Evolutionary conservation across 1,140 invertebrate genomes (phyloP).

Genomic region (Procambarus virginalis): DNA sequence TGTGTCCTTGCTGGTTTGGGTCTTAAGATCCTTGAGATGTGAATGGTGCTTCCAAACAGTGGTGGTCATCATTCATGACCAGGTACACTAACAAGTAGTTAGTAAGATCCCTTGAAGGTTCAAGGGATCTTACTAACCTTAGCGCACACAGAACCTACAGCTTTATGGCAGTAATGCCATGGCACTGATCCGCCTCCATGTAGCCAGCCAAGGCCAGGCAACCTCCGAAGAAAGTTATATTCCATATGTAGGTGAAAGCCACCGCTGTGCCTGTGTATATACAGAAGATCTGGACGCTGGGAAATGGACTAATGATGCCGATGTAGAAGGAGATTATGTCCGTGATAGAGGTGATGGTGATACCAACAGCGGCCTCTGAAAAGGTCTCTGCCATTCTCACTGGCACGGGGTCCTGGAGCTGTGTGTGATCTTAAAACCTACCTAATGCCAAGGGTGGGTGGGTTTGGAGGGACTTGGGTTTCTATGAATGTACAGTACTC

Average conservation of each 20-base stretch:
- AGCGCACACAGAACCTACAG: too few relatives aligned
- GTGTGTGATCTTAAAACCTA: conserved; percentile 77
- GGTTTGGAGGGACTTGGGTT: too few relatives aligned
- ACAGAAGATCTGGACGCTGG: conserved; percentile 96
- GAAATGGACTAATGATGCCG: conserved; percentile 94
- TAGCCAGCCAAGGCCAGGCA: conserved; percentile 94
- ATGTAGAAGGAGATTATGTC: conserved; percentile 97
- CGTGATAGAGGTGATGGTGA: conserved; percentile 98
- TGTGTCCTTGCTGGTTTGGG: too few relatives aligned
- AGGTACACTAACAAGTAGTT: too few relatives aligned
- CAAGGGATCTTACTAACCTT: too few relatives aligned
- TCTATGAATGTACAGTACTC: too few relatives aligned
- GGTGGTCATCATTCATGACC: too few relatives aligned
- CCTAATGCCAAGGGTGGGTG: too few relatives aligned
- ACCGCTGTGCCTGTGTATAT: conserved; percentile 95
- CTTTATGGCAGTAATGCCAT: conserved; percentile 85
- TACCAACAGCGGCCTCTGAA: conserved; percentile 96
- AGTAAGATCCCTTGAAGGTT: too few relatives aligned
- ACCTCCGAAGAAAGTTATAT: conserved; percentile 94
- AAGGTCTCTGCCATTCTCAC: conserved; percentile 90
- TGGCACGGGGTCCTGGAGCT: conserved; percentile 84
- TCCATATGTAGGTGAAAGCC: conserved; percentile 94
- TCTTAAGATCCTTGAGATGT: too few relatives aligned
- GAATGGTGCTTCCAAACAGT: too few relatives aligned
- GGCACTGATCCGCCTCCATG: conserved; percentile 87